Base-by-base conservation (phyloP, 2,797 vertebrate genomes). In the Hemitrygon akajei region DNA sequence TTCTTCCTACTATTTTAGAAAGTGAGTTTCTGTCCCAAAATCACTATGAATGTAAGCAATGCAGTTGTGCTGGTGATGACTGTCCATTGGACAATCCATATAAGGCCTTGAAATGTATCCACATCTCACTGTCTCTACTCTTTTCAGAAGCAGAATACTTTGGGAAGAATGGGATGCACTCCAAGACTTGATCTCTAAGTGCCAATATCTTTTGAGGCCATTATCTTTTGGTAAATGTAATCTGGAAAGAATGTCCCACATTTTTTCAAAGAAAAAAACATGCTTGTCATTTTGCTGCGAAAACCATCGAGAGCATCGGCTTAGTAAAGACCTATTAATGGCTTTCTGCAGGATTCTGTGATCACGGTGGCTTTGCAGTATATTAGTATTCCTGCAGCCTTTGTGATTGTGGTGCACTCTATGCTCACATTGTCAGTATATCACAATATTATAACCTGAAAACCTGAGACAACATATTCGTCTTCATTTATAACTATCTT, bases 121-220 rank as follows among this genome's bases (percentile, higher is more conserved):
- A 86, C 25, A 86, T 63, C 30, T 87, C 84, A 20, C 30, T 34
- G 30, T 63, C 30, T 87, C 30, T 87, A n/a, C n/a, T 60, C 58
- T 22, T 86, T 86, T 87, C 60, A 66, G 47, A 84, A 66, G 84
- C 60, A 63, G 14, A 87, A 87, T 87, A 58, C 10, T 66, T 58
- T 87, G 58, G 16, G 60, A 87, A 87, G 84, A 87, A 87, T 87
- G 58, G 84, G 84, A 63, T 87, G 58, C 30, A 27, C 56, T 86
- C 82, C 82, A 86, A 86, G 82, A 60, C 30, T 86, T 56, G 30
- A n/a, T 66, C 84, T 84, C 81, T 63, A 7, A 63, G 27, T 89
- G 86, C 60, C 66, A 16, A 18, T 89, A 66, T 89, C 7, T 66
- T 89, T 89, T 30, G 10, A 89, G 30, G 58, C 58, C 27, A 63